Base-by-base conservation (phyloP, 2,797 vertebrate genomes). In the Channa striata region DNA sequence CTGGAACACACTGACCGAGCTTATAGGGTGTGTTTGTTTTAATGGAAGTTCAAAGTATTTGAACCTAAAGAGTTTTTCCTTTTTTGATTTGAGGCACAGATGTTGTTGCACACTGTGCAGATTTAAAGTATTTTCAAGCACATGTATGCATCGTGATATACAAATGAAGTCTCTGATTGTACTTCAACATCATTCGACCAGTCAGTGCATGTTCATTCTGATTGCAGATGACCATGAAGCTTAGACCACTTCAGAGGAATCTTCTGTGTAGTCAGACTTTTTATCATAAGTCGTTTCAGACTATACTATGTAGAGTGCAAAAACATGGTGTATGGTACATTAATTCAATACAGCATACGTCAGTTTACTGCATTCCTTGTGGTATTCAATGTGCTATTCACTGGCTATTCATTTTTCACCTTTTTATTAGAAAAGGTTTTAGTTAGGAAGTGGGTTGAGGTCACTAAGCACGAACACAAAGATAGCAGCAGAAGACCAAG, bases 391-490 rank as follows among this genome's bases (percentile, higher is more conserved):
- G 25, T 25, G 17, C 33, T n/a, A 14, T 47, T 54, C 25, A 63
- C 21, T 17, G 33, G 23, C 23, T 20, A 12, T 59, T 66, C 1
- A 39, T 49, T 59, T 37, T 47, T 60, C 5, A 44, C 58, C 17
- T 47, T 36, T 43, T 21, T 62, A 49, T 53, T 23, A 46, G 36
- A 65, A 68, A 25, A 19, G 3, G 6, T 33, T 66, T 53, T 9
- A 67, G 42, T 59, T 49, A 57, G 52, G 23, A 39, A 43, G 33
- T 40, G 23, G 37, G 16, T 68, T 59, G 72, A 78, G 51, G 53
- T 80, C 59, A 78, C 56, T 8, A 57, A 71, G 46, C 39, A 51
- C 54, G 62, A 74, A 70, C 40, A 50, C 20, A 81, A 65, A 30
- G 25, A 30, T 30, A 76, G 44, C 5, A 42, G 19, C 72, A 54